Base-by-base conservation (phyloP, 2,888 invertebrate genomes). In the Leptopterna dolabrata region DNA sequence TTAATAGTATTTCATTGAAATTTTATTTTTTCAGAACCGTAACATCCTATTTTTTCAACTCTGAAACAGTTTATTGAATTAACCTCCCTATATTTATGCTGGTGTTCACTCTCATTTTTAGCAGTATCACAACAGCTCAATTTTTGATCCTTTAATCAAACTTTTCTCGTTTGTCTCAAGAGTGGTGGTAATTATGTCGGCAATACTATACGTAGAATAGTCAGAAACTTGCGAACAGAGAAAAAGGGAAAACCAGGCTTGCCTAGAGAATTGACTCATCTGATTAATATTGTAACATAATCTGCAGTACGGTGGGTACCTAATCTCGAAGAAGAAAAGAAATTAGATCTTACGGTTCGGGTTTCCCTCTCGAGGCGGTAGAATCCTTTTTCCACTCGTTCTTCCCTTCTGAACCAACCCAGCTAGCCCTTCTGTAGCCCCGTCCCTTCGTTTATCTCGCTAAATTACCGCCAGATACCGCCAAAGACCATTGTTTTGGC, bases 401-500 rank as follows among this genome's bases (percentile, higher is more conserved):
- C 24, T n/a, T 6, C 24, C 45, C n/a, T n/a, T 24, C 41, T 45
- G 27, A 1, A 45, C 19, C 43, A 45, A 45, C n/a, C 45, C 45
- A 16, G 43, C 24, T 63, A 27, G 63, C 43, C 78, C 45, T 24
- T 78, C 78, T 27, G 43, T 41, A 45, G 78, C 45, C 19, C 78
- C 78, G n/a, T 6, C 78, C 45, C 41, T 78, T 78, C 45, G 45
- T 63, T 78, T 78, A 78, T 78, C 78, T 45, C 43, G 78, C 45
- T 78, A 45, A 78, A 78, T 78, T 78, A 78, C 78, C 45, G 45
- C 78, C 24, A 45, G 45, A 78, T 78, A 78, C 78, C 78, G 78
- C 78, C 78, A 45, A 78, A 78, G 41, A 78, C 78, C 78, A 45
- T 45, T 45, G 78, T 78, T 78, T 78, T 78, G 78, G 78, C 45